Evolutionary conservation across 2,797 vertebrate species (phyloP).

Genomic region (Aselliscus stoliczkanus): DNA sequence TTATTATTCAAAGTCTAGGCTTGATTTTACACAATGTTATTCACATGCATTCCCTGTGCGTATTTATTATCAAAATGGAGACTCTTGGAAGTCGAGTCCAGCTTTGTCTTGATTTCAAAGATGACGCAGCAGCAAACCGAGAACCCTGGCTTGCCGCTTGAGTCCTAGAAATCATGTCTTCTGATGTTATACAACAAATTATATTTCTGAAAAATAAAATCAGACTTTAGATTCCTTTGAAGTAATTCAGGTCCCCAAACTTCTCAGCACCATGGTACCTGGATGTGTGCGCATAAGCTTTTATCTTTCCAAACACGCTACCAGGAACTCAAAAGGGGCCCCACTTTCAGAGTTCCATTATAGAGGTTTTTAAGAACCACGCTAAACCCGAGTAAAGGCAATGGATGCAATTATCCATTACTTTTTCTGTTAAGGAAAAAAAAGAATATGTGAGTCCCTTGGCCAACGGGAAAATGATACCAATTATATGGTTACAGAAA

Average conservation of each 20-base stretch:
- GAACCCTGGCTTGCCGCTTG: not conserved
- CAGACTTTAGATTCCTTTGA: not conserved
- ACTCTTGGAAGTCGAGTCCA: not conserved
- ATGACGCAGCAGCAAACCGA: not conserved
- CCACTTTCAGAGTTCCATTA: not conserved
- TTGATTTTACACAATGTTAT: not conserved
- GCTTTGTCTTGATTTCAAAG: not conserved
- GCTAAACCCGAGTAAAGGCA: not conserved
- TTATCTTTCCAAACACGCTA: not conserved
- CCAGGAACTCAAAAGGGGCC: not conserved
- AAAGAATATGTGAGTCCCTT: not conserved
- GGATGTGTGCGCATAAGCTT: rapidly evolving
- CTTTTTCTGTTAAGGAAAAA: not conserved
- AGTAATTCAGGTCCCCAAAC: not conserved
- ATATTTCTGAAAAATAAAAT: not conserved
- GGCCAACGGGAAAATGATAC: not conserved
- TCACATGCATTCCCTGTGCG: not conserved
- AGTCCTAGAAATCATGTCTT: not conserved
- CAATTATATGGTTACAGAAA: not conserved
- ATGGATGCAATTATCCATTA: not conserved
- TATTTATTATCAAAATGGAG: not conserved
- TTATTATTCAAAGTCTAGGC: not conserved
- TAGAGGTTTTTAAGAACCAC: not conserved
- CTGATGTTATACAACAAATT: not conserved
- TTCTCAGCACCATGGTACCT: not conserved